Evolutionary conservation across 2,888 invertebrate genomes (phyloP).

Genomic region (Homarus gammarus): DNA sequence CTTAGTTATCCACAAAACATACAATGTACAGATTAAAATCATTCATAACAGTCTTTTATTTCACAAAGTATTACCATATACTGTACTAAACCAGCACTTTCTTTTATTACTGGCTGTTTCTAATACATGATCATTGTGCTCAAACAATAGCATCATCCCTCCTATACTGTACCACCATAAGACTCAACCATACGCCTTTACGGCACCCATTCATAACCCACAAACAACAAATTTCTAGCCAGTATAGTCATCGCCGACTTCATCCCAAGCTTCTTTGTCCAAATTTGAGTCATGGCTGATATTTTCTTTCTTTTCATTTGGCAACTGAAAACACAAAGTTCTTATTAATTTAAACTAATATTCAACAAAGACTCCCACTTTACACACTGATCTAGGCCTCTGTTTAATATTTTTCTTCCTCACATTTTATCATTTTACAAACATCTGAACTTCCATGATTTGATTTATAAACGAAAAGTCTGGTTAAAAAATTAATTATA

Average conservation of each 20-base stretch:
- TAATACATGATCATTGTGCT: neutral
- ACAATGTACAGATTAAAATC: neutral
- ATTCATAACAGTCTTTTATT: neutral
- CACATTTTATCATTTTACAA: neutral
- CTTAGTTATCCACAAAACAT: neutral
- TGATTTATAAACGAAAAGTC: neutral
- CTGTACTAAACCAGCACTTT: neutral
- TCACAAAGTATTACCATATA: neutral
- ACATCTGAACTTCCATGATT: neutral
- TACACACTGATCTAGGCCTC: no score
- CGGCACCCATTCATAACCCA: neutral
- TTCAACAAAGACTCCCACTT: neutral
- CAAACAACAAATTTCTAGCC: neutral
- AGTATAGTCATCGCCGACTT: conserved; percentile 24
- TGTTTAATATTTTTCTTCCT: no score
- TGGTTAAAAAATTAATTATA: neutral
- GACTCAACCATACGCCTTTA: neutral
- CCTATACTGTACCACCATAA: neutral
- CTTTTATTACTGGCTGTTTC: neutral
- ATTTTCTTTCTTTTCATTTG: conserved; percentile 2
- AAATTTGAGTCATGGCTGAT: neutral
- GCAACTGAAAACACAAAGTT: neutral
- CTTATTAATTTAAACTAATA: neutral
- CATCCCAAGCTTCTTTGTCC: conserved; percentile 22
- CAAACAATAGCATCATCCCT: neutral